Evolutionary conservation across 2,113 vertebrate species (phyloP), one percentile per base, ranked within the genome.

Genomic region (Micronycteris hirsuta): DNA sequence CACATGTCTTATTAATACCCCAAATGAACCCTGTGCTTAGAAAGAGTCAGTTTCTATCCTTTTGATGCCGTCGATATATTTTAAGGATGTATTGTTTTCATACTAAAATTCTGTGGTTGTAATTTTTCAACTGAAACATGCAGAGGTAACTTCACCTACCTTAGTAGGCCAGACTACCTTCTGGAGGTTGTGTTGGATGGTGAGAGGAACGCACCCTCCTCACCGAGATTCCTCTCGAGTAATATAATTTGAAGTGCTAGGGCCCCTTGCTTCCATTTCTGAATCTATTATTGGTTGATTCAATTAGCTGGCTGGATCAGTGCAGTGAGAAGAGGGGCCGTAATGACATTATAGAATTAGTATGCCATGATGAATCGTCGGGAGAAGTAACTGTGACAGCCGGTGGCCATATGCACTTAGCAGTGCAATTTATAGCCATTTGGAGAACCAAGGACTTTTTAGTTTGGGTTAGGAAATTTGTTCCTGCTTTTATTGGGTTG

Each of bases 331-430:
- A 99, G 99, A 99, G 98, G 98, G 98, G 98, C 98, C 97, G 99
- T 99, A 99, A 99, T 99, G 99, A 99, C 99, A 99, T 99, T 99
- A 99, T 99, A 99, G 99, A 99, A 99, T 99, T 99, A 99, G 99
- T 99, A 99, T 98, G 98, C 99, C 97, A 99, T 99, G 99, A 99
- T 99, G 99, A 99, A 99, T 99, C 99, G 99, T 99, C 98, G 99
- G 98, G 98, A 98, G 99, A 99, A 99, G 99, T 99, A 98, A 98
- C 98, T 99, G 98, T 99, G 99, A 99, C 99, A 99, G 99, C 98
- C 98, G 97, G 98, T 98, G 98, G 99, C 99, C 99, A 98, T 98
- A 99, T 99, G 99, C 99, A 99, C 98, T 99, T 99, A 99, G 98
- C 98, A 98, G 97, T 98, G 97, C 98, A 98, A 98, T 99, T 99